Conservation (phyloP, 2,113 vertebrate genomes). For the Pollimyrus isidori region DNA sequence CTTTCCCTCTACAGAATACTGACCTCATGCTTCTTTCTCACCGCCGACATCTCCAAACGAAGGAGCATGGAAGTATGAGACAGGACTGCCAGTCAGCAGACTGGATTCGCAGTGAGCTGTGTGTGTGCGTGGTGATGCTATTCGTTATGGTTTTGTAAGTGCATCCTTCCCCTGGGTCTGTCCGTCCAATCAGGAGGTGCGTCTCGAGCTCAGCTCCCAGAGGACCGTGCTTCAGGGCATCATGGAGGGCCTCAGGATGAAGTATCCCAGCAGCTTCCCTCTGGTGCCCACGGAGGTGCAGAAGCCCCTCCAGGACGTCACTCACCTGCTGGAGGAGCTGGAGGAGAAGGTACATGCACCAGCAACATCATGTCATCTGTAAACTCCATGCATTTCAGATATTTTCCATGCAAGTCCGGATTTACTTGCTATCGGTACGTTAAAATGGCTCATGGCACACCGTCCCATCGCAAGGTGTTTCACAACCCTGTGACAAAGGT, state of each 20-base stretch:
- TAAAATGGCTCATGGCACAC: background rate
- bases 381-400: background rate
- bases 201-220: slow-evolving; percentile 51
- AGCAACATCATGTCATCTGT: background rate
- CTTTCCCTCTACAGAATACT: background rate
- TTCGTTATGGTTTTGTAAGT: background rate
- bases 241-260: slow-evolving; percentile 58
- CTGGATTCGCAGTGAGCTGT: background rate
- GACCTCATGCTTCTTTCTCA: background rate
- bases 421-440: background rate
- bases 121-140: background rate
- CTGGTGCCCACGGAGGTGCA: slow-evolving; percentile 68
- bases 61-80: background rate
- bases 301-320: slow-evolving; percentile 58
- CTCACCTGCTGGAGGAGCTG: slow-evolving; percentile 56
- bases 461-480: background rate
- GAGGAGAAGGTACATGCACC: slow-evolving; percentile 71
- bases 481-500: background rate
- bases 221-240: slow-evolving; percentile 59
- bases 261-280: slow-evolving; percentile 59
- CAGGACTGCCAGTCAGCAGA: background rate
- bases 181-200: slow-evolving; percentile 59
- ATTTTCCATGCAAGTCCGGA: background rate
- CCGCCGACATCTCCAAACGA: background rate
- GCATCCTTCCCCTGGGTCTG: background rate